A percentile compares a stretch with the other conserved stretches of the same genome.
phyloP scores from a whole-genome alignment of 2,113 vertebrate genomes.

The Oriolus oriolus region DNA sequence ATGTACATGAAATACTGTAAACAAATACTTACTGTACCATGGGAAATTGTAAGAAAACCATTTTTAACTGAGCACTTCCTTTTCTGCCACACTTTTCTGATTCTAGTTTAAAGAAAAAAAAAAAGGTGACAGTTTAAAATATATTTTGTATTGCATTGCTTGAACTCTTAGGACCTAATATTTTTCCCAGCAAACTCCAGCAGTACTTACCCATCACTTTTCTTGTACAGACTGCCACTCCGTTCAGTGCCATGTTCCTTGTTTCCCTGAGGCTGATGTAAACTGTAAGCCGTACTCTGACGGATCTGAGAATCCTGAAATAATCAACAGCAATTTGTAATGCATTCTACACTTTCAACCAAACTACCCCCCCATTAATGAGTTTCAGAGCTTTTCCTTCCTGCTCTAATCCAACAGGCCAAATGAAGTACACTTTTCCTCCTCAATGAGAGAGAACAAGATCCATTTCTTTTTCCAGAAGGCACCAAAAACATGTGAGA shows the following conservation, averaged over 20 bases:
- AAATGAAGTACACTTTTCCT: neutral
- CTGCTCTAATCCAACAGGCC: neutral
- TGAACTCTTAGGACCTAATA: neutral
- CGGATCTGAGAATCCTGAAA: constrained; percentile 90
- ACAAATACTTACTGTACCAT: constrained; percentile 88
- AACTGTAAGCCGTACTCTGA: constrained; percentile 91
- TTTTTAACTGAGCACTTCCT: constrained; percentile 92
- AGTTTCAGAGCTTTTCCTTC: neutral
- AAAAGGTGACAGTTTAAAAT: neutral
- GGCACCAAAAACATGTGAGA: neutral
- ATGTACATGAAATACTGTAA: constrained; percentile 51
- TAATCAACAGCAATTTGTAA: neutral
- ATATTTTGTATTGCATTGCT: neutral
- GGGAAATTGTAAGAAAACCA: constrained; percentile 91
- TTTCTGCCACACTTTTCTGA: constrained; percentile 98
- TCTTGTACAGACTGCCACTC: constrained; percentile 91
- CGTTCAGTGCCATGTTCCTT: constrained; percentile 96
- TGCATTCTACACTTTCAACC: neutral
- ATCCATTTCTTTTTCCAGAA: neutral
- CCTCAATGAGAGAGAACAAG: neutral
- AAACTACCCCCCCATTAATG: neutral
- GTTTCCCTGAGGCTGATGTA: constrained; percentile 98
- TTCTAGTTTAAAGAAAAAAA: constrained; percentile 65
- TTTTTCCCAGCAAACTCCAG: neutral
- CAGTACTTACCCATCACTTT: constrained; percentile 88